These are phyloP conservation scores for Microcebus murinus DNA, from an alignment of 2,113 vertebrate genomes.

Conservation along the genomic window DNA sequence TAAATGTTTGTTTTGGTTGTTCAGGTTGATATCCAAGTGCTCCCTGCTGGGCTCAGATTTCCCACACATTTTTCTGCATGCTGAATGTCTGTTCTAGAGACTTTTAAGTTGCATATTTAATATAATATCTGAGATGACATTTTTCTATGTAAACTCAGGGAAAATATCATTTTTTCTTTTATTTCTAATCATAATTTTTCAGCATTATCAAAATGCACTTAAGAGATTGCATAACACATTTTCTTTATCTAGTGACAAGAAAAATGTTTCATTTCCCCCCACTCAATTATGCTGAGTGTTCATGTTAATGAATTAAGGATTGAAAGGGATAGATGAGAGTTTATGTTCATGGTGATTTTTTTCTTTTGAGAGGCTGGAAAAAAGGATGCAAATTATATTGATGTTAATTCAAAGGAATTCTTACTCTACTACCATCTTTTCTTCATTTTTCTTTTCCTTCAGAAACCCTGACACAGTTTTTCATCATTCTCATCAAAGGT, in stretches of 20 bases:
- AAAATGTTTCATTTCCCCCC: conserved; percentile 7
- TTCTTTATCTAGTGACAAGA: conserved; percentile 18
- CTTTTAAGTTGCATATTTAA: background rate
- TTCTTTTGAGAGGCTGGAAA: background rate
- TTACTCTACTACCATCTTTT: background rate
- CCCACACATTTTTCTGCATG: background rate
- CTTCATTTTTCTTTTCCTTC: background rate
- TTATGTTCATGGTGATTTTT: background rate
- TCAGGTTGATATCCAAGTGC: background rate
- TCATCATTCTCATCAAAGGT: background rate
- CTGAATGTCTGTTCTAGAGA: background rate
- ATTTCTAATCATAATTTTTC: conserved; percentile 34
- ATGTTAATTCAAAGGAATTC: background rate
- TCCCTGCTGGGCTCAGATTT: background rate
- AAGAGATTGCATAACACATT: background rate
- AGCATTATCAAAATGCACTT: conserved; percentile 5
- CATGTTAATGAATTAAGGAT: background rate
- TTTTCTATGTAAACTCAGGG: background rate
- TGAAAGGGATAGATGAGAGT: background rate
- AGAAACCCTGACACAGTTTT: background rate
- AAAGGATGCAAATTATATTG: background rate
- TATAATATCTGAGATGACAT: background rate
- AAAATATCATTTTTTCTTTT: background rate
- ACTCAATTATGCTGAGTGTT: conserved; percentile 35
- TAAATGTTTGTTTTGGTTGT: background rate